Evolutionary conservation across 2,113 vertebrate genomes (phyloP).

Genomic region (Tautogolabrus adspersus): DNA sequence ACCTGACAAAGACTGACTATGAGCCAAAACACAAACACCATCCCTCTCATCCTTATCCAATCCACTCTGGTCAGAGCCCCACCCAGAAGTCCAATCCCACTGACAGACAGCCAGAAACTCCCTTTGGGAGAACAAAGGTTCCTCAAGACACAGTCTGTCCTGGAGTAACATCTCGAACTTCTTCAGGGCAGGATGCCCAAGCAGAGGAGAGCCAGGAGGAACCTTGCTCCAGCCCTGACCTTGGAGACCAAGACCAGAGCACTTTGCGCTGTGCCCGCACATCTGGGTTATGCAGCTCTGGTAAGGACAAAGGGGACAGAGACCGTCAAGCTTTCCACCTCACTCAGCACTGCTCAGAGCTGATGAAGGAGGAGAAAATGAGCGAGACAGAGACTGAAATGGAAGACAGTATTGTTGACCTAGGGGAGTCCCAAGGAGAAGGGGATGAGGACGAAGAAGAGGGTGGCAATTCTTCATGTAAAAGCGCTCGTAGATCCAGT

Average conservation of each 20-base stretch:
- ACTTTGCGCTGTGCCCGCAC: slow-evolving; percentile 81
- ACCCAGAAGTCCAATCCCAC: slow-evolving; percentile 51
- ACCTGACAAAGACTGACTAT: slow-evolving; percentile 59
- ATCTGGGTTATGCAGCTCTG: slow-evolving; percentile 75
- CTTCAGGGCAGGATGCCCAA: slow-evolving; percentile 33
- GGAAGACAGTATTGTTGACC: slow-evolving; percentile 77
- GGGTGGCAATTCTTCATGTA: slow-evolving; percentile 77
- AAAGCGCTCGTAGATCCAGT: slow-evolving; percentile 84
- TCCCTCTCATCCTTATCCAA: slow-evolving; percentile 52
- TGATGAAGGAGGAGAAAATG: slow-evolving; percentile 53
- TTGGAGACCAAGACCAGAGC: slow-evolving; percentile 77
- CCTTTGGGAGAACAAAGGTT: slow-evolving; percentile 58
- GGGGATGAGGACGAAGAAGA: slow-evolving; percentile 77
- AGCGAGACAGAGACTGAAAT: slow-evolving; percentile 58
- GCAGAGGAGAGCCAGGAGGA: slow-evolving; percentile 68
- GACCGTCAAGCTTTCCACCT: slow-evolving; percentile 26
- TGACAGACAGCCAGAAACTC: slow-evolving; percentile 60
- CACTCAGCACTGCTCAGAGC: slow-evolving; percentile 54
- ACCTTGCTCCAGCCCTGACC: slow-evolving; percentile 62
- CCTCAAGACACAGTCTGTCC: slow-evolving; percentile 55
- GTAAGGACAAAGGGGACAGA: slow-evolving; percentile 65
- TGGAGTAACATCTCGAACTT: slow-evolving; percentile 19
- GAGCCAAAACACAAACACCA: slow-evolving; percentile 72
- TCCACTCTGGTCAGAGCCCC: slow-evolving; percentile 53
- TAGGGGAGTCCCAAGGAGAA: slow-evolving; percentile 78